Evolutionary conservation across 2,113 vertebrate species (phyloP).

Genomic region (cattle (Bos taurus)): DNA sequence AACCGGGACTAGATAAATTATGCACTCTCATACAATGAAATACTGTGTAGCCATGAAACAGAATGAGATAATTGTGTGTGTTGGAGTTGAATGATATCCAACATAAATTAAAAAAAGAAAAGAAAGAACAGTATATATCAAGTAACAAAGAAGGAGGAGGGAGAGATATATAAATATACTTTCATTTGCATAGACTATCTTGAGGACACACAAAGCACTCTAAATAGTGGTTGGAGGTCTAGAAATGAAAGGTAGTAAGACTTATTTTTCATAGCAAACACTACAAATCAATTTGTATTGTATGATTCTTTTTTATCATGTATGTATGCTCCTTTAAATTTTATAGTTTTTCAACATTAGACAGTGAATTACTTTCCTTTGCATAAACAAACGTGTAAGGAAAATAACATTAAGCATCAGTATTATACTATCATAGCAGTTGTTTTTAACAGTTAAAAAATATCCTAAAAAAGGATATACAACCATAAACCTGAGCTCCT

Average conservation of each 20-base stretch:
- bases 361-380: background rate
- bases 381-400: background rate
- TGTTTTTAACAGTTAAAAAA: background rate
- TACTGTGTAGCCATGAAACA: conserved; percentile 18
- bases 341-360: background rate
- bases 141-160: background rate
- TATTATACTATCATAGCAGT: background rate
- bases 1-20: background rate
- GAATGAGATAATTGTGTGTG: background rate
- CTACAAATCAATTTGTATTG: background rate
- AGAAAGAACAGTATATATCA: background rate
- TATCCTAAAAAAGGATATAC: background rate
- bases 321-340: conserved; percentile 7
- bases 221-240: background rate
- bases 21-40: background rate
- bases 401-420: conserved; percentile 14
- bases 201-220: background rate
- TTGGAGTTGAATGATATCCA: background rate
- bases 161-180: background rate
- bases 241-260: background rate
- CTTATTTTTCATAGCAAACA: conserved; percentile 21
- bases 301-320: background rate
- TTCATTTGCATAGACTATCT: background rate
- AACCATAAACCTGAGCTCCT: background rate
- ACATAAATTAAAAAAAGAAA: background rate